These are phyloP conservation scores for Passerculus sandwichensis DNA, from an alignment of 2,797 vertebrate species.

Conservation along the genomic window DNA sequence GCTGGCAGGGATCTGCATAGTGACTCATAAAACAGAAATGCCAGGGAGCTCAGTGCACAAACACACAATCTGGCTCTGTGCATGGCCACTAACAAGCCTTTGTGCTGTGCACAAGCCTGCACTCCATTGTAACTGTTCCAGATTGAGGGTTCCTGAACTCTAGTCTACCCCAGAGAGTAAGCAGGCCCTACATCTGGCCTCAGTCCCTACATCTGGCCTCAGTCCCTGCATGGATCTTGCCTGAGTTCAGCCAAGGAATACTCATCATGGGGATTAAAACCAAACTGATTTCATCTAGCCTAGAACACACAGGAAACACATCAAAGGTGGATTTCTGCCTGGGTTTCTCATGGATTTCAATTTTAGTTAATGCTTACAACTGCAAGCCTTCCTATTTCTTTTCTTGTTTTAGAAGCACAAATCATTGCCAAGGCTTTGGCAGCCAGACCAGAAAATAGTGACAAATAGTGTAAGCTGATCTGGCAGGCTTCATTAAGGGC, in stretches of 20 bases:
- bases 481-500: slow-evolving; percentile 48
- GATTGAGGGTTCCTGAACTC: not conserved
- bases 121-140: not conserved
- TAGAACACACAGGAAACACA: slow-evolving; percentile 26
- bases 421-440: slow-evolving; percentile 16
- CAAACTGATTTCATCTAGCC: slow-evolving; percentile 37
- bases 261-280: slow-evolving; percentile 40
- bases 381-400: not conserved
- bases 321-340: slow-evolving; percentile 41
- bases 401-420: not conserved
- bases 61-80: not conserved
- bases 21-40: slow-evolving; percentile 10
- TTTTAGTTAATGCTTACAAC: not conserved
- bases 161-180: not conserved
- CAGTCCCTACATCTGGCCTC: not conserved
- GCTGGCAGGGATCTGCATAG: not conserved
- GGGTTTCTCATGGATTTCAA: slow-evolving; percentile 16
- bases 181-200: not conserved
- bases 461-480: slow-evolving; percentile 50
- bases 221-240: not conserved
- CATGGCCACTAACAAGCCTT: not conserved
- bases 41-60: not conserved
- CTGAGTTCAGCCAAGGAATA: slow-evolving; percentile 17
- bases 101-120: not conserved
- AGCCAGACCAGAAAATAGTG: slow-evolving; percentile 34